These are phyloP conservation scores for Labroides dimidiatus DNA, from an alignment of 2,797 vertebrate genomes.

Conservation along the genomic window DNA sequence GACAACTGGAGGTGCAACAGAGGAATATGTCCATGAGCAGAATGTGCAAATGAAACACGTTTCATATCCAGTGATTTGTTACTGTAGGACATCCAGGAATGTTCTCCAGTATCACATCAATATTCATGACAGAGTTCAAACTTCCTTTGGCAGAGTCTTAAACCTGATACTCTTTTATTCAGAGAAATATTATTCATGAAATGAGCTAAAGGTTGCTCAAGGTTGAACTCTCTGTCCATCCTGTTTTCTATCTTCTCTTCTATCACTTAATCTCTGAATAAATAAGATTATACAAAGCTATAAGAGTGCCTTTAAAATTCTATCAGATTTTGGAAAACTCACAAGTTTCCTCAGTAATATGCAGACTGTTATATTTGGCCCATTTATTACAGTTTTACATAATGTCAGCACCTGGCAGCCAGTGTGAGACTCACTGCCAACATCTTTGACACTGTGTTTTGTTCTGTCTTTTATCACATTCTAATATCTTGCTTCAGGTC, in stretches of 20 bases:
- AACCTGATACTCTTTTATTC: too few species aligned
- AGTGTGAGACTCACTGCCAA: slow-evolving; percentile 33
- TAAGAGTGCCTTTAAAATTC: slow-evolving; percentile 13
- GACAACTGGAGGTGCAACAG: too few species aligned
- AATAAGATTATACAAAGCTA: slow-evolving; percentile 6
- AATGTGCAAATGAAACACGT: too few species aligned
- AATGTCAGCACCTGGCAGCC: slow-evolving; percentile 44
- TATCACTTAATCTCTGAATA: background rate
- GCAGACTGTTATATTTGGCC: slow-evolving; percentile 48
- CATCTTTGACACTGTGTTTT: slow-evolving; percentile 25
- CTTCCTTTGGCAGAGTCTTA: too few species aligned
- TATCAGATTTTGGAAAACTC: slow-evolving; percentile 9
- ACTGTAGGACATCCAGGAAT: background rate
- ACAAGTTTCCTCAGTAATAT: slow-evolving; percentile 25
- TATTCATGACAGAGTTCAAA: background rate
- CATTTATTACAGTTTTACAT: slow-evolving; percentile 26
- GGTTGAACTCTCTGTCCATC: background rate
- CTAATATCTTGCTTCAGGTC: background rate
- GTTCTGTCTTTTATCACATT: slow-evolving; percentile 15
- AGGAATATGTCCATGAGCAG: too few species aligned
- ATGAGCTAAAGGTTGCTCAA: background rate
- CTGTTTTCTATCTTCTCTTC: background rate
- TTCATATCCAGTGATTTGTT: background rate
- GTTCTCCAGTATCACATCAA: background rate
- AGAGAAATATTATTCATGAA: background rate